Conservation (phyloP, 2,888 invertebrate species). For the Ctena decussata region DNA sequence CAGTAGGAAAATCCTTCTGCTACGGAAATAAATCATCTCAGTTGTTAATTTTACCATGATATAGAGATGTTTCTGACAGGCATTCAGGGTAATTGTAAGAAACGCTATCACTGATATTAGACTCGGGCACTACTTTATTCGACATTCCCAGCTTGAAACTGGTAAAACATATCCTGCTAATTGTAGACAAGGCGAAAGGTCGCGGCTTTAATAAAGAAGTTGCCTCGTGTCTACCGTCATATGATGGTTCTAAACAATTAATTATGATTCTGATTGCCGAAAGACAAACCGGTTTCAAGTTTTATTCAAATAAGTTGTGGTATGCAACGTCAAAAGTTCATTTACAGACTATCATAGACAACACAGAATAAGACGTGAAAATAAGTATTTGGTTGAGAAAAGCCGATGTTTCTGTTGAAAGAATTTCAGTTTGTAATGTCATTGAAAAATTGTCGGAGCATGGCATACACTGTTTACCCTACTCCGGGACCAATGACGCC, state of each 20-base stretch:
- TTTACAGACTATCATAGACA: not conserved
- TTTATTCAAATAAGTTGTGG: not conserved
- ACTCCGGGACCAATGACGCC: no score
- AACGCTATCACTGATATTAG: not conserved
- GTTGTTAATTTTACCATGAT: constrained; percentile 4
- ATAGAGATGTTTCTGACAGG: constrained; percentile 1
- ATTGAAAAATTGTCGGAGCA: no score
- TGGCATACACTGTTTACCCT: no score
- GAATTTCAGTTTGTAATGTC: no score
- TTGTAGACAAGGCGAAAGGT: not conserved
- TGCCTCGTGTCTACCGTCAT: not conserved
- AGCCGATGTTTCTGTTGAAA: no score
- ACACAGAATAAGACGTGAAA: no score
- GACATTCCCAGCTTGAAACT: not conserved
- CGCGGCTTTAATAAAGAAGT: not conserved
- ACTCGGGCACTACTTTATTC: not conserved
- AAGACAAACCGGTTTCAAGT: not conserved
- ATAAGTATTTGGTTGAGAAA: no score
- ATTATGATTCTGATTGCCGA: not conserved
- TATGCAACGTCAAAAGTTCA: not conserved
- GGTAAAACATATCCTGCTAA: constrained; percentile 6
- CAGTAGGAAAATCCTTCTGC: not conserved
- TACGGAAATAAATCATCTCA: constrained; percentile 2
- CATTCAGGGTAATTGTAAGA: not conserved
- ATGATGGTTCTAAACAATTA: not conserved